These are phyloP conservation scores for Pantherophis alleghaniensis DNA, from an alignment of 2,797 vertebrate species.

Conservation along the genomic window DNA sequence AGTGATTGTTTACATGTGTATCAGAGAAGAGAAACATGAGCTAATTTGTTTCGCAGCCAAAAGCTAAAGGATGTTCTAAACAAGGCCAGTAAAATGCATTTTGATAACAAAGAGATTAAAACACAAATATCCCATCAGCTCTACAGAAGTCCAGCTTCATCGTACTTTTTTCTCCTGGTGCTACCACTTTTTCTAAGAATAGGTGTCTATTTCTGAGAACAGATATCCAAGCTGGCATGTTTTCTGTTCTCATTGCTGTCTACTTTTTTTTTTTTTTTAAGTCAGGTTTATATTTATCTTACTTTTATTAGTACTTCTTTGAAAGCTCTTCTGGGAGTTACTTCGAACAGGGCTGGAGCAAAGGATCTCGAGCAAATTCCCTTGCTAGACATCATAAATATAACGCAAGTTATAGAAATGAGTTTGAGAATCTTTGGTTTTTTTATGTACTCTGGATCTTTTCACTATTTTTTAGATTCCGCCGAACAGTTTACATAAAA, in stretches of 20 bases:
- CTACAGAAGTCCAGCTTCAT: too few relatives aligned
- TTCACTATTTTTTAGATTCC: neutral
- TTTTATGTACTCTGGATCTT: neutral
- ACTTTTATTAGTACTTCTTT: neutral
- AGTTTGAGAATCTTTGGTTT: neutral
- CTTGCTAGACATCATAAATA: neutral
- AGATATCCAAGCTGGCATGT: too few relatives aligned
- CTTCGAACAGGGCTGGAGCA: neutral
- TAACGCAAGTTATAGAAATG: neutral
- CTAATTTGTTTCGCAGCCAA: neutral
- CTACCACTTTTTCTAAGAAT: neutral
- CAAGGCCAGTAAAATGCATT: neutral
- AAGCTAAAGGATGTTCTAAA: neutral
- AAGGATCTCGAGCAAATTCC: neutral
- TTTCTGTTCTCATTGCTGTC: neutral
- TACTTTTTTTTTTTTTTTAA: neutral
- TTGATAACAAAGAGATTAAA: neutral
- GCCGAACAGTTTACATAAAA: neutral
- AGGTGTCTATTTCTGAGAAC: neutral
- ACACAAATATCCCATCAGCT: neutral
- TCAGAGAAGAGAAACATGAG: neutral
- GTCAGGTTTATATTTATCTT: neutral
- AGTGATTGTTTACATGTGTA: neutral
- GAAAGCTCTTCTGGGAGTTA: neutral
- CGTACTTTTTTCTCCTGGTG: neutral